Conservation (phyloP, 2,113 vertebrate species). For the Antennarius striatus region DNA sequence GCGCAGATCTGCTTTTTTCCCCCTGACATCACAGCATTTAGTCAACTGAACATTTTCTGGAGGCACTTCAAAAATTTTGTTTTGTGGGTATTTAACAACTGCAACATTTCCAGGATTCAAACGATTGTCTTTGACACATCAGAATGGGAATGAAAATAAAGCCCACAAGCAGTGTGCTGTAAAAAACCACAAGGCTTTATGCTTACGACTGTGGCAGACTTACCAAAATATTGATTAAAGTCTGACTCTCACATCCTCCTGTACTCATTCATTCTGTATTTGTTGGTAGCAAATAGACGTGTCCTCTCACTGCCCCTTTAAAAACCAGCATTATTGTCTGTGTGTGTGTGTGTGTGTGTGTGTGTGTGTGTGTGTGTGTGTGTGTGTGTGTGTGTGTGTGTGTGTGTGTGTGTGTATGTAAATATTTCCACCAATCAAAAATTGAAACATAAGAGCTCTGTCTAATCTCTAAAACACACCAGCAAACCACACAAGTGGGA, state of each 20-base stretch:
- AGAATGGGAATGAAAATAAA: constrained; percentile 21
- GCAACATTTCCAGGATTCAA: no score
- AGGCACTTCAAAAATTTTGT: constrained; percentile 2
- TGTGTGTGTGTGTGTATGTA: constrained; percentile 37
- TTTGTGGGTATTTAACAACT: no score
- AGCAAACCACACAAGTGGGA: constrained; percentile 44
- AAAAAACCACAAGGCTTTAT: constrained; percentile 37
- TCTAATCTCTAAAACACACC: constrained; percentile 54
- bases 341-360: constrained; percentile 42
- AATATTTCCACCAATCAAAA: constrained; percentile 70
- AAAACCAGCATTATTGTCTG: constrained; percentile 44
- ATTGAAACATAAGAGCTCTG: constrained; percentile 47
- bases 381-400: constrained; percentile 40
- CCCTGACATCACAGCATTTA: background rate
- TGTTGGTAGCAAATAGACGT: background rate
- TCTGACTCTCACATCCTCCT: constrained; percentile 52
- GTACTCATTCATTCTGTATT: no score
- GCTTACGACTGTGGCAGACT: constrained; percentile 41
- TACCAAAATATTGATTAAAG: constrained; percentile 32
- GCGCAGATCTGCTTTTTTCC: background rate
- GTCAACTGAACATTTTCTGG: background rate
- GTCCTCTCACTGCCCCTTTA: constrained; percentile 54
- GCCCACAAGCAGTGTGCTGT: constrained; percentile 13
- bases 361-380: constrained; percentile 17
- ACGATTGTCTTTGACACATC: no score